Evolutionary conservation across 2,888 invertebrate genomes (phyloP), one percentile per base, ranked within the genome.

Genomic region (Stegana nigrithorax): DNA sequence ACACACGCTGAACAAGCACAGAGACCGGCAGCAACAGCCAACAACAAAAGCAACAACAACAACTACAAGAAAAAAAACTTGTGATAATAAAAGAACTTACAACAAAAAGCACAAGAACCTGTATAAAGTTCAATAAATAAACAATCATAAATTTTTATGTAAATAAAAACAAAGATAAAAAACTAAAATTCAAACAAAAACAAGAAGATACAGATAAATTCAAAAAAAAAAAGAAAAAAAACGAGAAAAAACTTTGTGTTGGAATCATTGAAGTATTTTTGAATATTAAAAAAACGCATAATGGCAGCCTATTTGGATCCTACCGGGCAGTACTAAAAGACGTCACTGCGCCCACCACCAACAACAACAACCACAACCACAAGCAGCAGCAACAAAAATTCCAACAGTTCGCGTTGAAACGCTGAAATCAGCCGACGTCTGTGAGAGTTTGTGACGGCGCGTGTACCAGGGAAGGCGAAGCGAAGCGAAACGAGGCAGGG

Each of bases 251-350:
- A 14, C 29, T 51, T 27, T 64, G 65, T 64, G 64, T 65, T 68
- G 70, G 70, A 67, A 67, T 78, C 77, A 76, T 65, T 69, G 58
- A 66, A 69, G 70, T 70, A 77, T 75, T 70, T 73, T 70, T 72
- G 66, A 66, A 58, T 44, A 42, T 32, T 44, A 2, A 26, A 66
- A 67, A 72, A 69, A 58, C 65, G 64, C 68, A 75, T 67, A 69
- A 81, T 82, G 83, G 84, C 85, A 73, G 66, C 70, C 62, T 75
- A 80, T 69, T 79, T 85, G 78, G 85, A 85, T 78, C 85, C 85
- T 66, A 85, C 85, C 71, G 85, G 85, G 67, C 85, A 85, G 68
- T 85, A 85, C 68, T 85, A 73, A 53, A 45, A 29, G 53, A 42
- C 17, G 44, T 17, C 6, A 14, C 25, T 27, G 50, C 7, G 39